Percentiles rank a stretch among this genome's conserved stretches.
Conservation (phyloP, 2,113 vertebrate species). For the Amia ocellicauda region DNA sequence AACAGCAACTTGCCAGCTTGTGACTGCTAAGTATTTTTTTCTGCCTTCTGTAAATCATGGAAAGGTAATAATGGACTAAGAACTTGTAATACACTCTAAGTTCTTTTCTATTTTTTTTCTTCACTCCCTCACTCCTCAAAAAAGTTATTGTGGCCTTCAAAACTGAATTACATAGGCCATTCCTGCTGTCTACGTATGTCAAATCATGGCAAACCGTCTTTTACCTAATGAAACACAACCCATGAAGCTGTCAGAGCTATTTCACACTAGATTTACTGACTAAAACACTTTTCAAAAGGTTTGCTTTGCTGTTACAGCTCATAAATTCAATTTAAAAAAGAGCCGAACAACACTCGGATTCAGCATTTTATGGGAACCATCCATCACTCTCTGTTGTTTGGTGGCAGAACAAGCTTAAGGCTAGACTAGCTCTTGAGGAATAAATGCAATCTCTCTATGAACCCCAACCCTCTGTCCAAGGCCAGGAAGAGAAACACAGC, state of each 20-base stretch:
- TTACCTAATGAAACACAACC: conserved; percentile 48
- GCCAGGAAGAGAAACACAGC: no score
- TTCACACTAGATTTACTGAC: conserved; percentile 39
- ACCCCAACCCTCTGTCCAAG: background rate
- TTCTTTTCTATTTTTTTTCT: background rate
- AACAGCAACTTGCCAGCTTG: background rate
- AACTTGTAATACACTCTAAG: background rate
- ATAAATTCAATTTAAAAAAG: conserved; percentile 1
- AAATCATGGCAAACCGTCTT: conserved; percentile 26
- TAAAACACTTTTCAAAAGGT: conserved; percentile 8
- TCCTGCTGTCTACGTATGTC: background rate
- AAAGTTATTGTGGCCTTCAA: background rate
- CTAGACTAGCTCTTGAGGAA: conserved; percentile 1
- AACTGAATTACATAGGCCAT: background rate
- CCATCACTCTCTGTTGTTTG: conserved; percentile 1
- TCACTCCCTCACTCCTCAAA: background rate
- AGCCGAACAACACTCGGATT: conserved; percentile 7
- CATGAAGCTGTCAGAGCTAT: conserved; percentile 30
- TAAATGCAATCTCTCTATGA: background rate
- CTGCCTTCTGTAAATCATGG: background rate
- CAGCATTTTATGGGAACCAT: conserved; percentile 10
- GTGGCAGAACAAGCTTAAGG: background rate
- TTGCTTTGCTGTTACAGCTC: conserved; percentile 10
- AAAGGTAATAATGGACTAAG: background rate
- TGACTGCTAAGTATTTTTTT: background rate